Base-by-base conservation (phyloP, 1,140 invertebrate genomes). In the Zaprionus capensis region DNA sequence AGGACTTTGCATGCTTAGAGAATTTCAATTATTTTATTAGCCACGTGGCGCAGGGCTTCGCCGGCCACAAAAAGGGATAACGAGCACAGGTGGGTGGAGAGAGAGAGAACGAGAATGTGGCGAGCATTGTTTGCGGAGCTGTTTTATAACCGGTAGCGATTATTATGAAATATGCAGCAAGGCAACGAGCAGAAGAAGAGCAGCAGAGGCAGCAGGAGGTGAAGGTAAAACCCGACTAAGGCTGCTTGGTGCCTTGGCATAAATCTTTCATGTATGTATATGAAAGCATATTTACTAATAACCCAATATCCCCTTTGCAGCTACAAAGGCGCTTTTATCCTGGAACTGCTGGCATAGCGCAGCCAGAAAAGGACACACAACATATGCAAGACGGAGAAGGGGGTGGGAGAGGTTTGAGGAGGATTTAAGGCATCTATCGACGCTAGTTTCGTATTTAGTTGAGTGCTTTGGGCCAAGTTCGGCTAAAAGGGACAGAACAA, bases 1-100 rank as follows among this genome's bases (percentile, higher is more conserved):
- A 70, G 56, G 56, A 57, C 65, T 72, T 73, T 71, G 63, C 56
- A 76, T 81, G 81, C 84, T 81, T 65, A 64, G 70, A 83, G 81
- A 88, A 90, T 88, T 88, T 88, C 81, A 88, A 91, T 88, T 88
- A 88, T 88, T 88, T 88, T 88, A 90, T 90, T 88, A 88, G 85
- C 85, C 76, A 81, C 85, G 78, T 81, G 78, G 81, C 71, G 66
- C 71, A 62, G 67, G 71, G 81, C 53, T 87, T 84, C 80, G 41
- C 69, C 78, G 66, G 62, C 62, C 68, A 59, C 26, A 58, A 73
- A 78, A 78, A 78, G 81, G 84, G 81, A 87, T 84, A 84, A 81
- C 69, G 7, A 46, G 64, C 64, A 22, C 76, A 86, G 75, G 82
- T 84, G 76, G 83, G 38, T 67, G 82, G 78, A 41, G 15, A 9